These are phyloP conservation scores for Drosophila affinis DNA, from an alignment of 2,888 invertebrate species.

Conservation along the genomic window DNA sequence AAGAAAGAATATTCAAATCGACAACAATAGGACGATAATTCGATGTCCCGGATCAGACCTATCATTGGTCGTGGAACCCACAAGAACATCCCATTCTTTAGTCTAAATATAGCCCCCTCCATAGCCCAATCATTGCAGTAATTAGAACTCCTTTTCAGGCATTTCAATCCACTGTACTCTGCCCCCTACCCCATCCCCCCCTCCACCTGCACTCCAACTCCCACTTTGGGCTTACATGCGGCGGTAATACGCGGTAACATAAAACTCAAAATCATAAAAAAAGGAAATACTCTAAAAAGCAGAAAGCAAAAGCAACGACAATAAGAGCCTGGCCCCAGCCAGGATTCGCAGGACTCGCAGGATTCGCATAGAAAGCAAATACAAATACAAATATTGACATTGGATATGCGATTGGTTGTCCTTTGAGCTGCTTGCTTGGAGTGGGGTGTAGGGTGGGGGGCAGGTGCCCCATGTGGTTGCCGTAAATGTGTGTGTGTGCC, in stretches of 20 bases:
- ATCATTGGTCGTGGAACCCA: too few relatives aligned
- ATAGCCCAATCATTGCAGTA: neutral
- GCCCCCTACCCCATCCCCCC: neutral
- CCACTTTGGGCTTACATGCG: constrained; percentile 8
- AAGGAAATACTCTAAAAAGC: constrained; percentile 4
- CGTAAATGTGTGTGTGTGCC: neutral
- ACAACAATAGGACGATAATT: too few relatives aligned
- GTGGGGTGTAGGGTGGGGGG: neutral
- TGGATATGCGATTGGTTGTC: constrained; percentile 74
- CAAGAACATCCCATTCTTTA: too few relatives aligned
- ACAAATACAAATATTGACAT: constrained; percentile 76
- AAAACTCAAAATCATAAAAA: constrained; percentile 69
- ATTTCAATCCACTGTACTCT: constrained; percentile 5
- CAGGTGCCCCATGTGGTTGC: constrained; percentile 7
- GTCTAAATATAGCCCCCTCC: too few relatives aligned
- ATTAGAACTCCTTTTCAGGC: neutral
- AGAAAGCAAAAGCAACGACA: constrained; percentile 9
- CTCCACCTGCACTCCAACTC: too few relatives aligned
- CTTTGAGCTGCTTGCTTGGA: constrained; percentile 1
- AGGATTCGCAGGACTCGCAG: constrained; percentile 44
- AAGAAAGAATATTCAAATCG: too few relatives aligned
- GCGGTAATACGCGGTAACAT: constrained; percentile 54
- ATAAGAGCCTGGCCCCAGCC: constrained; percentile 21
- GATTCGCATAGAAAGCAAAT: constrained; percentile 73
- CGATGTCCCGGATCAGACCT: too few relatives aligned